phyloP scores from a whole-genome alignment of 1,140 invertebrate species.

The Scaptomyza hsui region DNA sequence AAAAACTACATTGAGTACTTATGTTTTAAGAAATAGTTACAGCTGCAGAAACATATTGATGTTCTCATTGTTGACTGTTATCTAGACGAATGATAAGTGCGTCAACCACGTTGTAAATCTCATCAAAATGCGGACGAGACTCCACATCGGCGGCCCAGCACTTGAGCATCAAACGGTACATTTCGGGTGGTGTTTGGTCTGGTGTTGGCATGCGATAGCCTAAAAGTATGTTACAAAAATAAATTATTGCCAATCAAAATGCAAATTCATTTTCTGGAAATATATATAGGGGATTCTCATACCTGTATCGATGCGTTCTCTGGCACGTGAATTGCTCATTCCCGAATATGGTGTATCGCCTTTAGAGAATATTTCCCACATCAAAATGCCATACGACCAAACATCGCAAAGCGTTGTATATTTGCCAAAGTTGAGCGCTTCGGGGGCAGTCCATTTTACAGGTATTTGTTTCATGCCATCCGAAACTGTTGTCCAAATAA shows the following conservation, averaged over 20 bases:
- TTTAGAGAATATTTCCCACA: conserved; percentile 98
- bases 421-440: conserved; percentile 97
- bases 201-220: conserved; percentile 97
- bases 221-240: conserved; percentile 69
- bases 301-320: conserved; percentile 97
- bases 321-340: conserved; percentile 95
- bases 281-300: not conserved
- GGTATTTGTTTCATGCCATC: conserved; percentile 99
- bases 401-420: conserved; percentile 99
- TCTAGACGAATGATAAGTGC: conserved; percentile 79
- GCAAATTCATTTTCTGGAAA: not conserved
- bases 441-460: conserved; percentile 98
- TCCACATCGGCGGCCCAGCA: conserved; percentile 98
- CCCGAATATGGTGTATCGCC: conserved; percentile 97
- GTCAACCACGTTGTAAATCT: conserved; percentile 88
- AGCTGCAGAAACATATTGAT: conserved; percentile 15
- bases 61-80: conserved; percentile 60
- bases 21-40: conserved; percentile 22
- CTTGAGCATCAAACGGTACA: conserved; percentile 95
- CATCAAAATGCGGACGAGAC: conserved; percentile 95
- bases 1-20: conserved; percentile 52
- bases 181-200: conserved; percentile 93
- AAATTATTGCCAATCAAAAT: not conserved
- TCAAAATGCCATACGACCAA: conserved; percentile 98
- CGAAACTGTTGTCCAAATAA: conserved; percentile 87